Conservation (phyloP, 2,888 invertebrate species). For the Mongoloraphidia duomilia region DNA sequence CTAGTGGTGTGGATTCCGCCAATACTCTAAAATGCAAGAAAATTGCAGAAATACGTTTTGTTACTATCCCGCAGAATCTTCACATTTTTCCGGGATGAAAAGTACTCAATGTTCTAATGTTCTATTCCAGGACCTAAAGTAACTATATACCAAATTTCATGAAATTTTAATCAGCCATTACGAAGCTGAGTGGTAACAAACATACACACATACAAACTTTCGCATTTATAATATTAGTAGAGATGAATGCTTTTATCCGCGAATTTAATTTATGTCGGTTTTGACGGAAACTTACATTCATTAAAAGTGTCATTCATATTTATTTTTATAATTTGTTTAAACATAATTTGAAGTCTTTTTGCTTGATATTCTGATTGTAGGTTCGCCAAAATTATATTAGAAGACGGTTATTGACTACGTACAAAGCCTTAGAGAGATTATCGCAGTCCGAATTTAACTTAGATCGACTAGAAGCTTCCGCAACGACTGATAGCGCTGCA, state of each 20-base stretch:
- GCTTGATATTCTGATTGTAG: conserved; percentile 25
- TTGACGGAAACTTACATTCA: not conserved
- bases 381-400: conserved; percentile 71
- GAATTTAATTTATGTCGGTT: not conserved
- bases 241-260: not conserved
- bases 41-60: no score
- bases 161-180: no score
- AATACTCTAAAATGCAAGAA: no score
- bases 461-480: conserved; percentile 52
- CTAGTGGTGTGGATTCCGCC: no score
- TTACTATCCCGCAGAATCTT: no score
- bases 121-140: no score
- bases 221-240: no score
- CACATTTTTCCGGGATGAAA: no score
- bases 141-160: no score
- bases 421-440: conserved; percentile 63
- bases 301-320: not conserved
- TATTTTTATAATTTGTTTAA: not conserved
- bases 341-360: not conserved
- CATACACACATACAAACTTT: no score
- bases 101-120: no score
- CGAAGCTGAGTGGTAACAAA: no score
- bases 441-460: conserved; percentile 77
- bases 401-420: conserved; percentile 61
- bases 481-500: conserved; percentile 32